Evolutionary conservation across 2,888 invertebrate species (phyloP).

Genomic region (Tinea pellionella): DNA sequence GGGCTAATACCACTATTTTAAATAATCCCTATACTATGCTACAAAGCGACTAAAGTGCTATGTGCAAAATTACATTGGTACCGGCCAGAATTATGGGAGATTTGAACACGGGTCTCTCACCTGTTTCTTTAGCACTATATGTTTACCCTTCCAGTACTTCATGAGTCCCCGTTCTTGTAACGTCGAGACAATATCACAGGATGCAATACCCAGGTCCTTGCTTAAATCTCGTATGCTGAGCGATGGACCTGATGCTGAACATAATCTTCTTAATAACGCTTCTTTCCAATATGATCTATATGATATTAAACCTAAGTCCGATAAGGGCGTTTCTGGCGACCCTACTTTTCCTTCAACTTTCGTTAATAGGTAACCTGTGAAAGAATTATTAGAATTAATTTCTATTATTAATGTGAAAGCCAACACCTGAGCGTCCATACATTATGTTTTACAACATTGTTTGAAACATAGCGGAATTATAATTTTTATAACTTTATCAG

Average conservation of each 20-base stretch:
- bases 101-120: no score
- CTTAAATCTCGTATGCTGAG: slow-evolving; percentile 90
- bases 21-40: no score
- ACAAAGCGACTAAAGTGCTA: no score
- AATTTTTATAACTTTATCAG: no score
- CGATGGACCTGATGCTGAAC: slow-evolving; percentile 88
- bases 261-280: slow-evolving; percentile 90
- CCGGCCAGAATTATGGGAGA: no score
- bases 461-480: no score
- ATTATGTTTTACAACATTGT: no score
- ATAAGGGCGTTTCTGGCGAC: slow-evolving; percentile 98
- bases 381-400: neutral
- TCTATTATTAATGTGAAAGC: no score
- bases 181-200: slow-evolving; percentile 97
- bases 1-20: no score
- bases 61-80: no score
- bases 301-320: slow-evolving; percentile 96
- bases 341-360: slow-evolving; percentile 97
- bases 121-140: slow-evolving; percentile 94
- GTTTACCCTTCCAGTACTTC: slow-evolving; percentile 99
- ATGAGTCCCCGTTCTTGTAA: slow-evolving; percentile 96
- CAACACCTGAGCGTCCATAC: no score
- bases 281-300: slow-evolving; percentile 99
- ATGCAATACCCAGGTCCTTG: slow-evolving; percentile 94
- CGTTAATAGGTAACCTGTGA: slow-evolving; percentile 94